Conservation (phyloP, 2,113 vertebrate species). For the Isichthys henryi region DNA sequence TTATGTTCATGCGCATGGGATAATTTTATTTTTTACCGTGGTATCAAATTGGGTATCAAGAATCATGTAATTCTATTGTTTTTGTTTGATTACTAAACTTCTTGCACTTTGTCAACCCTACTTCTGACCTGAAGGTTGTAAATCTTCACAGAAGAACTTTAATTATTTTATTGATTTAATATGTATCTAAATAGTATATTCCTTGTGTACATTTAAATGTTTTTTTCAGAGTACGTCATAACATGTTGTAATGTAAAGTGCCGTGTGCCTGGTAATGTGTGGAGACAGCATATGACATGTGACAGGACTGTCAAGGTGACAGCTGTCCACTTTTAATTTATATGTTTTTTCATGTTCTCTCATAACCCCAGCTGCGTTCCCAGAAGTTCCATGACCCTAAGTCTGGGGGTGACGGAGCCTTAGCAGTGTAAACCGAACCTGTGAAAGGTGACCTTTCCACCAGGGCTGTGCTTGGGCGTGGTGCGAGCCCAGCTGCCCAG, state of each 20-base stretch:
- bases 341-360: constrained; percentile 14
- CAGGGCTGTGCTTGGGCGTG: constrained; percentile 13
- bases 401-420: constrained; percentile 24
- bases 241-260: not conserved
- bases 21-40: no score
- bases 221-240: not conserved
- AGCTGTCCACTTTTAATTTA: not conserved
- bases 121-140: not conserved
- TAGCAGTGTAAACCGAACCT: constrained; percentile 23
- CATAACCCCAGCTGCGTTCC: constrained; percentile 12
- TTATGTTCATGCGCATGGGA: not conserved
- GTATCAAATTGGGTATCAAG: no score
- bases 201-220: not conserved
- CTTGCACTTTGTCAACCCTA: no score
- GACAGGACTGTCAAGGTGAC: not conserved
- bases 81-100: no score
- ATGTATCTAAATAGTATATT: not conserved
- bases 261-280: not conserved
- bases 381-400: constrained; percentile 9
- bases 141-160: not conserved
- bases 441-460: constrained; percentile 37
- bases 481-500: not conserved
- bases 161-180: not conserved
- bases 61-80: no score
- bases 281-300: not conserved